phyloP scores from a whole-genome alignment of 1,140 invertebrate genomes.

The Drosophila virilis region DNA sequence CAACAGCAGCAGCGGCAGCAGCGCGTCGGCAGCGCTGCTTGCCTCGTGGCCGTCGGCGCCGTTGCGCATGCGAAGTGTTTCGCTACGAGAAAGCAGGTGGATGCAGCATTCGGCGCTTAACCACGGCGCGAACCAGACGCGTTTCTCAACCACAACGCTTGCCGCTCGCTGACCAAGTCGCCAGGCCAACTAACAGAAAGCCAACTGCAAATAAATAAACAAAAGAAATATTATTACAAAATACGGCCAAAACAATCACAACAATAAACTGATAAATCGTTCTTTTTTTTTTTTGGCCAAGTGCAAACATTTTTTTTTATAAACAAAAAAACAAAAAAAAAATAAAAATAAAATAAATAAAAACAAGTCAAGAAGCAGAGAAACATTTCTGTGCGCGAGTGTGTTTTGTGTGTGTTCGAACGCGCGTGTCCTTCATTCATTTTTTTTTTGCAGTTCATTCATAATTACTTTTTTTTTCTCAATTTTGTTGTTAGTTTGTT shows the following conservation, averaged over 20 bases:
- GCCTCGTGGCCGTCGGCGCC: slow-evolving; percentile 45
- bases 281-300: not conserved
- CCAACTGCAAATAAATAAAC: slow-evolving; percentile 1
- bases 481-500: slow-evolving; percentile 1
- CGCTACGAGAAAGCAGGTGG: slow-evolving; percentile 84
- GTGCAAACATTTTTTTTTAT: slow-evolving; percentile 1
- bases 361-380: slow-evolving; percentile 1
- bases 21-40: slow-evolving; percentile 34
- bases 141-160: slow-evolving; percentile 60
- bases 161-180: slow-evolving; percentile 23
- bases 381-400: slow-evolving; percentile 7
- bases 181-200: slow-evolving; percentile 2
- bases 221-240: not conserved
- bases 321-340: not conserved
- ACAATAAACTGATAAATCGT: not conserved
- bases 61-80: slow-evolving; percentile 84
- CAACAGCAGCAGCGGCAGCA: slow-evolving; percentile 21
- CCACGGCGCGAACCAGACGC: slow-evolving; percentile 84
- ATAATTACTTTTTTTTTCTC: slow-evolving; percentile 22
- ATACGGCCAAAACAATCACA: no score
- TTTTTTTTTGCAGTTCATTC: slow-evolving; percentile 6
- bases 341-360: not conserved
- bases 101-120: slow-evolving; percentile 84
- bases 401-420: slow-evolving; percentile 9
- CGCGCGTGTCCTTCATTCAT: slow-evolving; percentile 34